Base-by-base conservation (phyloP, 2,888 invertebrate genomes). In the Helicoverpa assulta region DNA sequence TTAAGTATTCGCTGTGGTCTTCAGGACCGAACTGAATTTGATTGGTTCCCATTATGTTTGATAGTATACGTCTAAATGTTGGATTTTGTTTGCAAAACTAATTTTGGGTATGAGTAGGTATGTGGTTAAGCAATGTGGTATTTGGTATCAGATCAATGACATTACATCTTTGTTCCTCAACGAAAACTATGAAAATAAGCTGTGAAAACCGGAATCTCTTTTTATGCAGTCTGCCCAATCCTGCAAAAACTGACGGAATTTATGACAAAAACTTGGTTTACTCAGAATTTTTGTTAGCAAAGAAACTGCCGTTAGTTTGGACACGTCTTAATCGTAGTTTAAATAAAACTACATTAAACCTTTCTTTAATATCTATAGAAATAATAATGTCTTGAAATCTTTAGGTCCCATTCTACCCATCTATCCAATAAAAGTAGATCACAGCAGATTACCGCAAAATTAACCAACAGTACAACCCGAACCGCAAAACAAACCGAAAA, bases 241-340 rank as follows among this genome's bases (percentile, higher is more conserved):
- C 65, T 19, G 60, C 56, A 73, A 73, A 73, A 73, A 73, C 37
- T 53, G 8, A 61, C 47, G 29, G 56, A 73, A 73, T 67, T 60
- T 50, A 4, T 40, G 0, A 67, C 52, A 73, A 73, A 73, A 73
- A 73, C 47, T 54, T 37, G 14, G 0, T 19, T 53, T 40, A 29
- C 50, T 53, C 60, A 40, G 54, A 57, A 40, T 61, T 40, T 60
- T 53, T 26, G 6, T 47, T 5, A 52, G 47, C 4, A 61, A 73
- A 59, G 40, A 66, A 73, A 68, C 33, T 52, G 18, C 73, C 73
- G 73, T 73, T 73, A 73, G 16, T n/a, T 61, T 60, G 29, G 47
- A 14, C 37, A 16, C 37, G 56, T 47, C 18, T 6, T 56, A 29
- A 29, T 51, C 26, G 8, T 14, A 7, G 21, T 56, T 19, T n/a